These are phyloP conservation scores for Rafetus swinhoei DNA, from an alignment of 2,113 vertebrate species.

Conservation along the genomic window DNA sequence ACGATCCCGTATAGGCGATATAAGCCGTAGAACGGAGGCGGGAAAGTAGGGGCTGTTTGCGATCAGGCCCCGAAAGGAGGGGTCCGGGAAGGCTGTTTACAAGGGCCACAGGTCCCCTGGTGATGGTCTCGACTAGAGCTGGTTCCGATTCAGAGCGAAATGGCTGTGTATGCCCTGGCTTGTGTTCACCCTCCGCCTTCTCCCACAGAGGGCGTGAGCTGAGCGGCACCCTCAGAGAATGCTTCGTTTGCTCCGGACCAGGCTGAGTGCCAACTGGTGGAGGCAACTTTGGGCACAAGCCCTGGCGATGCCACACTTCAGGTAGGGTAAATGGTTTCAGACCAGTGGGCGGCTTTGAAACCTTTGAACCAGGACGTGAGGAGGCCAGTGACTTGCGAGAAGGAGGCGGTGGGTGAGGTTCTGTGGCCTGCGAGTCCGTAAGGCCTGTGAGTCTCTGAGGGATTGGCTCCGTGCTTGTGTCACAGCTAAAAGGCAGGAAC, in stretches of 20 bases:
- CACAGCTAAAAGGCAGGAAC: neutral
- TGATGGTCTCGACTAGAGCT: neutral
- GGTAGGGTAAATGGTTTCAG: neutral
- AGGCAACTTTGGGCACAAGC: neutral
- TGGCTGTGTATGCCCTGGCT: too few species aligned
- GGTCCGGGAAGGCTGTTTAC: neutral
- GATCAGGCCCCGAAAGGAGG: too few species aligned
- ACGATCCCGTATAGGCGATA: too few species aligned
- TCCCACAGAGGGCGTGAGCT: neutral
- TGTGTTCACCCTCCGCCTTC: neutral
- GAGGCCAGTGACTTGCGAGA: neutral
- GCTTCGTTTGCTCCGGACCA: neutral
- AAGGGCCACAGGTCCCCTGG: neutral
- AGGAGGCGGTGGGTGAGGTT: neutral
- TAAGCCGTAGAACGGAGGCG: too few species aligned
- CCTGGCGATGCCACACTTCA: neutral
- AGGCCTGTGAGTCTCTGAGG: neutral
- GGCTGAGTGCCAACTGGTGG: neutral
- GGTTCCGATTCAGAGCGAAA: neutral
- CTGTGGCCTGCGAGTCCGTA: neutral
- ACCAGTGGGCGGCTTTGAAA: neutral
- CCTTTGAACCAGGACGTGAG: neutral
- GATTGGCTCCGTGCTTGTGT: fast-evolving
- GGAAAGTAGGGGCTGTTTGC: neutral
- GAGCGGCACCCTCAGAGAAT: neutral